Evolutionary conservation across 2,797 vertebrate species (phyloP).

Genomic region (Nyctalus aviator): DNA sequence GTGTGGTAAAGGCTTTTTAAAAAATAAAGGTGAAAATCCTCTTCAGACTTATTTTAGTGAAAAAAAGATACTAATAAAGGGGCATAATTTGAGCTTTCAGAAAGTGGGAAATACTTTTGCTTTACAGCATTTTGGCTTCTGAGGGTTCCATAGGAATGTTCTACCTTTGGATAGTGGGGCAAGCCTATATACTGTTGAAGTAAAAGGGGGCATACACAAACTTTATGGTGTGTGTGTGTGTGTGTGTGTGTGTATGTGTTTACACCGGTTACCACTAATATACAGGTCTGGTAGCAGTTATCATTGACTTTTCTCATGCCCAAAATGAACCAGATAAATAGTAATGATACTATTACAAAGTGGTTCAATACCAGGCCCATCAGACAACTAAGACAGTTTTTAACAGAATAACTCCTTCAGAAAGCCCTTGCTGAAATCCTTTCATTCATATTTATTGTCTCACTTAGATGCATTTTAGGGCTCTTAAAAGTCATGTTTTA

Average conservation of each 20-base stretch:
- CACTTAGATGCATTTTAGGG: constrained; percentile 61
- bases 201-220: constrained; percentile 69
- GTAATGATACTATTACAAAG: constrained; percentile 59
- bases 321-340: constrained; percentile 63
- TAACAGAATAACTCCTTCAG: constrained; percentile 51
- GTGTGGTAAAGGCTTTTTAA: not conserved
- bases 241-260: not conserved
- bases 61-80: not conserved
- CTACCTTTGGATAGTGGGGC: not conserved
- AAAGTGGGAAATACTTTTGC: not conserved
- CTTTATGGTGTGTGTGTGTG: not conserved
- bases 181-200: constrained; percentile 68
- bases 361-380: constrained; percentile 45
- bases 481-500: constrained; percentile 74
- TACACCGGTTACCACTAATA: constrained; percentile 9
- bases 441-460: constrained; percentile 61
- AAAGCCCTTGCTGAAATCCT: constrained; percentile 65
- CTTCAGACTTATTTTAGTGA: not conserved
- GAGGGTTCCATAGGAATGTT: not conserved
- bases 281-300: constrained; percentile 80
- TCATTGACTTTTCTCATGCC: constrained; percentile 36
- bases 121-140: not conserved
- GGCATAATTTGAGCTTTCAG: not conserved
- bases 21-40: not conserved
- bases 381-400: constrained; percentile 55